Percentiles rank a stretch among this genome's conserved stretches.
Evolutionary conservation across 2,113 vertebrate species (phyloP).

Genomic region (Hyaena hyaena): DNA sequence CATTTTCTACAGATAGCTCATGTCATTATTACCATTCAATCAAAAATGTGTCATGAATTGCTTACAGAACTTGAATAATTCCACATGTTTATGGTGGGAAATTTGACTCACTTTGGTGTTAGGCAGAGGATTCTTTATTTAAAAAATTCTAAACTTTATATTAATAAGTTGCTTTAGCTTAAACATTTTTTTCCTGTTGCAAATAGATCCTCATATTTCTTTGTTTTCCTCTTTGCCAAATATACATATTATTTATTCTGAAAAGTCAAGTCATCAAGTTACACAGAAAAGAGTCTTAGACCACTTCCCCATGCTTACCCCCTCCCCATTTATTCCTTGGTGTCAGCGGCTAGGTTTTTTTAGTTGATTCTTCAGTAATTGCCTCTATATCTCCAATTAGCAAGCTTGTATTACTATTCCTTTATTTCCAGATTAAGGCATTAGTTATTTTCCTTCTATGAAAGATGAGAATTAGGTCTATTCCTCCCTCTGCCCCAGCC

Average conservation of each 20-base stretch:
- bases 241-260: not conserved
- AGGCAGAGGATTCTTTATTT: not conserved
- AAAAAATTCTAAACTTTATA: not conserved
- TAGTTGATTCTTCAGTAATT: not conserved
- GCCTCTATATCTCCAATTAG: not conserved
- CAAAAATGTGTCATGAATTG: not conserved
- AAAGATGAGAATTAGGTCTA: not conserved
- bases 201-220: not conserved
- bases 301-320: not conserved
- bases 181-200: not conserved
- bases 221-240: not conserved
- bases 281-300: not conserved
- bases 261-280: not conserved
- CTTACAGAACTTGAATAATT: not conserved
- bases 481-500: not conserved
- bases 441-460: not conserved
- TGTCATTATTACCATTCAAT: not conserved
- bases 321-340: not conserved
- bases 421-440: not conserved
- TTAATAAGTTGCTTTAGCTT: not conserved
- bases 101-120: not conserved
- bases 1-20: not conserved
- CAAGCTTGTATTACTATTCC: not conserved
- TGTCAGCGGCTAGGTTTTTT: not conserved
- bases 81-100: not conserved